These are phyloP conservation scores for Heliconius congener DNA, from an alignment of 1,140 invertebrate genomes.

Conservation along the genomic window DNA sequence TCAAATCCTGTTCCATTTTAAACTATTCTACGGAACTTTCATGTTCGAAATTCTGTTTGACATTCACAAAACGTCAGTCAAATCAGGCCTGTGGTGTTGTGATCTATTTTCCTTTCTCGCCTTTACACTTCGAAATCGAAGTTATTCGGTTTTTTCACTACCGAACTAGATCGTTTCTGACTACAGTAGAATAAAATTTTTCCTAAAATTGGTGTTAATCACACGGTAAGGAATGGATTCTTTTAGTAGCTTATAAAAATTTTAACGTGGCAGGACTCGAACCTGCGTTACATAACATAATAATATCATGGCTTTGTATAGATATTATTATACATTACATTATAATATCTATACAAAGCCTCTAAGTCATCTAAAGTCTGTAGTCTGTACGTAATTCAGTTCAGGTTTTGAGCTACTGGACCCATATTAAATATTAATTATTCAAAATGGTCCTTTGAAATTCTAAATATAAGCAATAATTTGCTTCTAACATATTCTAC, in stretches of 20 bases:
- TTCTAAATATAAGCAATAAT: slow-evolving; percentile 12
- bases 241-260: too few species aligned
- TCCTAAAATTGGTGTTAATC: too few species aligned
- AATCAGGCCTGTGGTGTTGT: neutral
- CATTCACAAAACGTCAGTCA: slow-evolving; percentile 8
- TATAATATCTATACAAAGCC: neutral
- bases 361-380: neutral
- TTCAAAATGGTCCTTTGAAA: slow-evolving; percentile 25
- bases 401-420: neutral
- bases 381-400: neutral
- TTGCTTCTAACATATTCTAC: neutral
- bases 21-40: neutral
- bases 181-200: neutral
- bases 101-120: neutral
- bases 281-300: too few species aligned
- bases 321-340: too few species aligned
- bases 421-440: slow-evolving; percentile 26
- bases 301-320: too few species aligned
- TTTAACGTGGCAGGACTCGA: too few species aligned
- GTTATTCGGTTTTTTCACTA: neutral
- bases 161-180: neutral
- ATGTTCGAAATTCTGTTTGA: neutral
- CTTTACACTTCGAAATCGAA: slow-evolving; percentile 3
- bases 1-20: neutral
- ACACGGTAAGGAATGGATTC: too few species aligned